Conservation (phyloP, 2,888 invertebrate genomes). For the Harmothoe impar region DNA sequence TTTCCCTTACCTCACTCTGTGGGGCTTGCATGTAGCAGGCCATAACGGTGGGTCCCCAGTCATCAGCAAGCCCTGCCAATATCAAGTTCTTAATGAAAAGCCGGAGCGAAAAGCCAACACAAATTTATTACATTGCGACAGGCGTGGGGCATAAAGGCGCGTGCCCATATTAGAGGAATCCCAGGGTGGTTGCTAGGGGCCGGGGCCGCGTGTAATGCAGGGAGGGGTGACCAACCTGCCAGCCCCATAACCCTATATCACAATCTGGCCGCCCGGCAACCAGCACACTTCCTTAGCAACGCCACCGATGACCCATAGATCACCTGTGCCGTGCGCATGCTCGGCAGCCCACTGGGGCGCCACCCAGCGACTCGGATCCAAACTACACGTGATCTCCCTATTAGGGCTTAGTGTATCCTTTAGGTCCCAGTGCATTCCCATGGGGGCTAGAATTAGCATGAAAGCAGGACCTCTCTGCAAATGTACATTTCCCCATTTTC, state of each 20-base stretch:
- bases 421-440: not conserved
- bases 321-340: slow-evolving; percentile 34
- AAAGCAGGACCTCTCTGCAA: not conserved
- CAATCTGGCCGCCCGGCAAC: slow-evolving; percentile 29
- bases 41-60: slow-evolving; percentile 4
- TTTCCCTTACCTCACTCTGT: not conserved
- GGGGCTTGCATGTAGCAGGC: slow-evolving; percentile 27
- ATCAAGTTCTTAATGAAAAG: slow-evolving; percentile 57
- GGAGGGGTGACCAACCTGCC: slow-evolving; percentile 28
- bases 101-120: slow-evolving; percentile 51
- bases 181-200: slow-evolving; percentile 44
- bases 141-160: slow-evolving; percentile 46
- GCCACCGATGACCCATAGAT: slow-evolving; percentile 45
- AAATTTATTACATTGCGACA: slow-evolving; percentile 57
- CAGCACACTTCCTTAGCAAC: slow-evolving; percentile 50
- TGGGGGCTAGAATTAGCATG: not conserved
- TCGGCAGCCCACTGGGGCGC: not conserved
- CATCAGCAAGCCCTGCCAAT: slow-evolving; percentile 41
- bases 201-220: slow-evolving; percentile 11
- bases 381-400: not conserved
- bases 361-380: not conserved
- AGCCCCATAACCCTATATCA: slow-evolving; percentile 48
- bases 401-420: not conserved
- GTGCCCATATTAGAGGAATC: slow-evolving; percentile 38
- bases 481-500: too few relatives aligned